Evolutionary conservation across 2,797 vertebrate species (phyloP).

Genomic region (Spinus pinus): DNA sequence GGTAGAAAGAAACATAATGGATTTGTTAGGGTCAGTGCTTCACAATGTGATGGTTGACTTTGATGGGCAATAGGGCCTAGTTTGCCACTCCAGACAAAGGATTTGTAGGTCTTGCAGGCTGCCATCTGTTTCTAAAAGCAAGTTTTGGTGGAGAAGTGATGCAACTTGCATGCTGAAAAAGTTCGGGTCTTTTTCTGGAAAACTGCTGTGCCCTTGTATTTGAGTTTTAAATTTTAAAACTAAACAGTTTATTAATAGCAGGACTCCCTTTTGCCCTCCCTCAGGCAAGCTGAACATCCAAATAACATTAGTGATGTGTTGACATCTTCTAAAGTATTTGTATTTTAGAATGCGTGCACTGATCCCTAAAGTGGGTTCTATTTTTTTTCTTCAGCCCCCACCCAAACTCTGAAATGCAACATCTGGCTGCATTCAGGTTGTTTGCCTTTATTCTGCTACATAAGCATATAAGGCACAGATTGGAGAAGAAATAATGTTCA

Average conservation of each 20-base stretch:
- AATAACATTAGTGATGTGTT: background rate
- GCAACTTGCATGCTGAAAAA: conserved; percentile 50
- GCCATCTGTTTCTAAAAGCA: conserved; percentile 74
- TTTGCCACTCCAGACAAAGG: conserved; percentile 70
- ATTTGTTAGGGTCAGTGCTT: conserved; percentile 76
- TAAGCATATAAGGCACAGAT: background rate
- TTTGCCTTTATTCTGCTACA: background rate
- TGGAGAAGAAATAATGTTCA: background rate
- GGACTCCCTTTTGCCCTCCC: background rate
- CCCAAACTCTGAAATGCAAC: background rate
- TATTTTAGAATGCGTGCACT: background rate
- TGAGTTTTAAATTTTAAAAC: background rate
- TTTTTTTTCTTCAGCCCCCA: background rate
- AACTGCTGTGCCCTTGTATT: background rate
- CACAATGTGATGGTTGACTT: conserved; percentile 69
- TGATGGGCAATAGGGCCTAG: conserved; percentile 49
- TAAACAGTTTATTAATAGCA: background rate
- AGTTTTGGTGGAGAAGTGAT: conserved; percentile 37
- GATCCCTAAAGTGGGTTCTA: background rate
- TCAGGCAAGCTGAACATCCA: background rate
- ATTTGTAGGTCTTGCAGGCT: conserved; percentile 59
- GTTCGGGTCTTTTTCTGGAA: background rate
- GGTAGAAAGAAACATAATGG: conserved; percentile 70
- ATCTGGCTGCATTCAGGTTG: background rate
- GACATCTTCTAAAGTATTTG: background rate